A percentile compares a stretch with the other conserved stretches of the same genome.
Conservation (phyloP, 2,888 invertebrate species). For the Conchocele bisecta region DNA sequence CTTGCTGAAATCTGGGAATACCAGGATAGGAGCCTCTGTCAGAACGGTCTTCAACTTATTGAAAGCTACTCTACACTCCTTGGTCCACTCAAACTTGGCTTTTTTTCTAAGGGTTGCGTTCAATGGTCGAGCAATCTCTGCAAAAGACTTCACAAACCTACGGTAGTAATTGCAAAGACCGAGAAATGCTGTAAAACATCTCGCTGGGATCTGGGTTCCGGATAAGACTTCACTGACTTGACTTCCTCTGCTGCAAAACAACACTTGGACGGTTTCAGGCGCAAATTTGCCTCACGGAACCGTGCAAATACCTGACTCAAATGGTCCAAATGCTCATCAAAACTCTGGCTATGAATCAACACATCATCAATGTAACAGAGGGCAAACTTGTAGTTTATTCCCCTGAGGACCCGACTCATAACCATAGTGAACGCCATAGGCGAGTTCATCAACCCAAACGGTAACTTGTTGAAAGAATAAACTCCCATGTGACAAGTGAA, state of each 20-base stretch:
- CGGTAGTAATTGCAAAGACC: conserved; percentile 48
- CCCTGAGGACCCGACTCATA: conserved; percentile 44
- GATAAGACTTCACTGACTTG: conserved; percentile 26
- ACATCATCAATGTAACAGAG: conserved; percentile 59
- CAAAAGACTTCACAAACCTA: conserved; percentile 41
- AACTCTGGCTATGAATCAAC: conserved; percentile 35
- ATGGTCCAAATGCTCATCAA: conserved; percentile 53
- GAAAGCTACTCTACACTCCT: conserved; percentile 27
- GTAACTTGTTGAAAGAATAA: conserved; percentile 47
- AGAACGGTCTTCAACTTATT: conserved; percentile 23
- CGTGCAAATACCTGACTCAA: conserved; percentile 41
- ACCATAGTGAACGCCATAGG: conserved; percentile 43
- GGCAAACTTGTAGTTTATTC: conserved; percentile 54
- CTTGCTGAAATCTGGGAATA: conserved; percentile 41
- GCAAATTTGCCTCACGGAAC: conserved; percentile 46
- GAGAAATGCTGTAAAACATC: conserved; percentile 42
- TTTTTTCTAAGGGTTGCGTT: conserved; percentile 41
- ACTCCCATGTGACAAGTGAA: conserved; percentile 48
- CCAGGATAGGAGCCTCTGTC: conserved; percentile 36
- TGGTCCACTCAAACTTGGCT: conserved; percentile 38
- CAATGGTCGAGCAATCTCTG: conserved; percentile 42
- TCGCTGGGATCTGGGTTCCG: conserved; percentile 35
- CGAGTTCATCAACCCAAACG: conserved; percentile 54
- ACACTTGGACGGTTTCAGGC: conserved; percentile 54
- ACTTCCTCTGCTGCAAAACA: conserved; percentile 48